These are phyloP conservation scores for Calameuta pallipes DNA, from an alignment of 2,888 invertebrate species.

Conservation along the genomic window DNA sequence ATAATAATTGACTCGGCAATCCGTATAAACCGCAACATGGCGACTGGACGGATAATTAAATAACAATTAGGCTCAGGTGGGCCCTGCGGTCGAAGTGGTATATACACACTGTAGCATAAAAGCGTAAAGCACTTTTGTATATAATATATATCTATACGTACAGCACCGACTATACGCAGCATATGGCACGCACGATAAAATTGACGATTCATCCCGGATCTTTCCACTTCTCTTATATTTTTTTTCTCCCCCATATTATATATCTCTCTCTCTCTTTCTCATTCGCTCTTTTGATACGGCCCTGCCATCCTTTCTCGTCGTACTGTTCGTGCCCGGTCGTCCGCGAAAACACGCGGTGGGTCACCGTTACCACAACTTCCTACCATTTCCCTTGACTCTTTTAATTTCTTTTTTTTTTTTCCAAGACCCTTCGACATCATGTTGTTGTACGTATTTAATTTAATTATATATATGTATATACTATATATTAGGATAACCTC, in stretches of 20 bases:
- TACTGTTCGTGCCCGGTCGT: constrained; percentile 46
- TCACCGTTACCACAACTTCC: constrained; percentile 57
- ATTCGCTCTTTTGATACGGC: constrained; percentile 15
- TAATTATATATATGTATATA: too few relatives aligned
- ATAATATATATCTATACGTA: constrained; percentile 16
- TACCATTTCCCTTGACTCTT: constrained; percentile 40
- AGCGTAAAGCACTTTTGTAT: constrained; percentile 22
- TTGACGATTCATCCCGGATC: constrained; percentile 51
- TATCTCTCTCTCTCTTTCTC: constrained; percentile 16
- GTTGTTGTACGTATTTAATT: neutral
- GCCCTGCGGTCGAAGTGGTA: constrained; percentile 36
- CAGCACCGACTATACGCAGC: constrained; percentile 22
- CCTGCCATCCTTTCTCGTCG: constrained; percentile 14
- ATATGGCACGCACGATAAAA: constrained; percentile 37
- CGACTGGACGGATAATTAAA: constrained; percentile 60
- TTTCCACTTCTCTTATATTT: constrained; percentile 25
- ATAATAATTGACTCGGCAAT: constrained; percentile 58
- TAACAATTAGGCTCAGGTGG: constrained; percentile 60
- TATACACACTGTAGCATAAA: constrained; percentile 10
- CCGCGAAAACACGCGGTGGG: constrained; percentile 52
- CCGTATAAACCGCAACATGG: constrained; percentile 61
- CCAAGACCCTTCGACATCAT: constrained; percentile 16
- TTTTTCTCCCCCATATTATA: constrained; percentile 11
- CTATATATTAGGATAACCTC: neutral
- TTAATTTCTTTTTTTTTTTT: constrained; percentile 36